Base-by-base conservation (phyloP, 2,797 vertebrate genomes). In the Onychomys torridus region DNA sequence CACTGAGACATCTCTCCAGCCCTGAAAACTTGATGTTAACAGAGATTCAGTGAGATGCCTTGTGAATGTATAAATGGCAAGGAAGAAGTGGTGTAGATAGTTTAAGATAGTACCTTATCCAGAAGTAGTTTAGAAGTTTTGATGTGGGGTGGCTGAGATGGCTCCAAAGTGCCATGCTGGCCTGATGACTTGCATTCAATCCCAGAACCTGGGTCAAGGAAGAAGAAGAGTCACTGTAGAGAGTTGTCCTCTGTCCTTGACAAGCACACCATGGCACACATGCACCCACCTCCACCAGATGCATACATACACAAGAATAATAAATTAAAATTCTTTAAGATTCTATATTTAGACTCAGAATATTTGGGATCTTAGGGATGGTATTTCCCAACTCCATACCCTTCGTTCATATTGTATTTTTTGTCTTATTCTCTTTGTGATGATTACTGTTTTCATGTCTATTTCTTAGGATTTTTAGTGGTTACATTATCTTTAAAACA, bases 401-500 rank as follows among this genome's bases (percentile, higher is more conserved):
- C 46, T 73, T 78, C 25, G 87, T 13, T 78, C n/a, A 71, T 6
- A 69, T 27, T 63, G 32, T 57, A 49, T 52, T 65, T 69, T 67
- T 69, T 81, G 61, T 63, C 57, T 93, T 5, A 77, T 32, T 82
- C 57, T 84, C 86, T 95, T 94, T 88, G n/a, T 25, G 57, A 10
- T 37, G 69, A 83, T 59, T 86, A 2, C 7, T 65, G 19, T 85
- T 46, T 65, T 84, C 5, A 11, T 90, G 61, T 29, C 3, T 89
- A 4, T 73, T 85, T 85, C 32, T 84, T 85, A 75, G 67, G 77
- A 52, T 17, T 95, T 90, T 9, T 94, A 37, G 37, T 43, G 75
- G 49, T 90, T 71, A 43, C 25, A 55, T 65, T 92, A 34, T 93
- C 55, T 96, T 86, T 55, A 57, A 91, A 96, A 79, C 43, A 91